Conservation (phyloP, 2,888 invertebrate genomes). For the Chrysolina americana region DNA sequence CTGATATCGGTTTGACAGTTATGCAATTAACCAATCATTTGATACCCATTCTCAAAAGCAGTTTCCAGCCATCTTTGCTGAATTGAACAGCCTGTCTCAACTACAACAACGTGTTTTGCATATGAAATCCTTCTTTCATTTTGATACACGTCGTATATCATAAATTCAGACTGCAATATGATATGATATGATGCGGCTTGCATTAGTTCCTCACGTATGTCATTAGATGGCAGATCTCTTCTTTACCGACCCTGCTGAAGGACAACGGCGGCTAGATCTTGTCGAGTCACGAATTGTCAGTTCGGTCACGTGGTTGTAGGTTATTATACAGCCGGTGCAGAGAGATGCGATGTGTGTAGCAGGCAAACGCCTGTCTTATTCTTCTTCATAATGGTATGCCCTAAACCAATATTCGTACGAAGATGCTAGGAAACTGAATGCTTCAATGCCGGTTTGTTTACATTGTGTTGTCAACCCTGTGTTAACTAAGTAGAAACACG, state of each 20-base stretch:
- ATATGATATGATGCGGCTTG: conserved; percentile 21
- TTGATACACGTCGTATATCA: conserved; percentile 35
- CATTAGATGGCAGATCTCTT: conserved; percentile 52
- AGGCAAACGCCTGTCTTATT: neutral
- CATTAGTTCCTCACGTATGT: conserved; percentile 33
- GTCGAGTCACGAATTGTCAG: conserved; percentile 62
- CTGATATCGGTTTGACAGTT: too few relatives aligned
- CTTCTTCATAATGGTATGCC: neutral
- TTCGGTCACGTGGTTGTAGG: conserved; percentile 62
- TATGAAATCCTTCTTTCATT: conserved; percentile 28
- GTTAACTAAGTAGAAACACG: neutral
- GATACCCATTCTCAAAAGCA: neutral
- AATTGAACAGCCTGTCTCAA: neutral
- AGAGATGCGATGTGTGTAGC: conserved; percentile 2
- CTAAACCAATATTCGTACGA: conserved; percentile 16
- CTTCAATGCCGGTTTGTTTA: neutral
- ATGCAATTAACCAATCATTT: too few relatives aligned
- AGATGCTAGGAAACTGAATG: conserved; percentile 3
- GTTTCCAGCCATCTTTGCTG: neutral
- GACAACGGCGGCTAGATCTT: conserved; percentile 57
- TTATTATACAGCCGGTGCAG: conserved; percentile 58
- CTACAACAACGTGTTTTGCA: conserved; percentile 21
- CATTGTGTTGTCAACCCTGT: conserved; percentile 7
- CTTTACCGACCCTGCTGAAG: conserved; percentile 52
- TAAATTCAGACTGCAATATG: conserved; percentile 32